These are phyloP conservation scores for Agrilus planipennis DNA, from an alignment of 1,140 invertebrate species.

Conservation along the genomic window DNA sequence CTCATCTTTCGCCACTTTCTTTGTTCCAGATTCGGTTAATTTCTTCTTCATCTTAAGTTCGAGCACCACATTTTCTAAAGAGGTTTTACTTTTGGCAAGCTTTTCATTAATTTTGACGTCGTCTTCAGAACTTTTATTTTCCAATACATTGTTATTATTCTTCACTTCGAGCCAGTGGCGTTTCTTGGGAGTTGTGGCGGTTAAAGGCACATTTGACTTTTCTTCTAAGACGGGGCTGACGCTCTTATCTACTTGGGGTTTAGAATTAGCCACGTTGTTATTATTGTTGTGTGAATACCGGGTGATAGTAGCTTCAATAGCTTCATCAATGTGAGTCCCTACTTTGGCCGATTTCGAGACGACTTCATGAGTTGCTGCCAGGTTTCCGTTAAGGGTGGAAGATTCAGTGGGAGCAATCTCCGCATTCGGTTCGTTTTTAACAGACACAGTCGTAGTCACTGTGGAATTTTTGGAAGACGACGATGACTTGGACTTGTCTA, in stretches of 20 bases:
- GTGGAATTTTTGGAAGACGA: background rate
- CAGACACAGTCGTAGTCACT: constrained; percentile 1
- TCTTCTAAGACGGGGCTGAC: constrained; percentile 23
- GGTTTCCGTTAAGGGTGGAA: constrained; percentile 15
- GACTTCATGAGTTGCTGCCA: constrained; percentile 21
- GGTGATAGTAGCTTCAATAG: constrained; percentile 47
- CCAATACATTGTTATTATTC: constrained; percentile 17
- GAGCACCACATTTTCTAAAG: constrained; percentile 23
- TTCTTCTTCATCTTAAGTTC: constrained; percentile 29
- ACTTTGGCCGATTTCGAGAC: constrained; percentile 10
- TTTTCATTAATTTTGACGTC: constrained; percentile 17
- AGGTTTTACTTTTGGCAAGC: constrained; percentile 15
- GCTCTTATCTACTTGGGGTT: constrained; percentile 18
- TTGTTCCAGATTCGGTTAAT: constrained; percentile 14
- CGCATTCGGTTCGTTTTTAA: constrained; percentile 3
- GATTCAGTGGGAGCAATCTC: constrained; percentile 2
- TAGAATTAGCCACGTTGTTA: background rate
- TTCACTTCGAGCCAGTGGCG: constrained; percentile 40
- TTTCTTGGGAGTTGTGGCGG: constrained; percentile 45
- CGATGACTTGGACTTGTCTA: constrained; percentile 10
- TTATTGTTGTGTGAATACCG: constrained; percentile 28
- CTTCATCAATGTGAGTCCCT: constrained; percentile 43
- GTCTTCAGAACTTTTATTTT: constrained; percentile 7
- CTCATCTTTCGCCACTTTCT: constrained; percentile 10
- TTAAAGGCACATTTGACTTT: constrained; percentile 18